A percentile compares a stretch with the other conserved stretches of the same genome.
Conservation (phyloP, 2,888 invertebrate species). For the Hylaea fasciaria region DNA sequence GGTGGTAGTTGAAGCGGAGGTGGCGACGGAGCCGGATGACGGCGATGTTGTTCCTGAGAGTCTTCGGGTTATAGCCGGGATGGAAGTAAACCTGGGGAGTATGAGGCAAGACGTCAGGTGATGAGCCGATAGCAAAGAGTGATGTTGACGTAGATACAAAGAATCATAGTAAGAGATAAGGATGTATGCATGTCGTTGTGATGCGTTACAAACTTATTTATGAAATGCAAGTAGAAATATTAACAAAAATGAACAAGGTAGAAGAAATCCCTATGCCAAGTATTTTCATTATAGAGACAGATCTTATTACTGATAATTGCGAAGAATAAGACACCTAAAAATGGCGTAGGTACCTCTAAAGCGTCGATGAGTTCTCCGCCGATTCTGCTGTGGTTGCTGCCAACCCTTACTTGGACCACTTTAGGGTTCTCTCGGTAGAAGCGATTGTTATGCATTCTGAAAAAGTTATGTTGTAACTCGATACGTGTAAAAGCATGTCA, state of each 20-base stretch:
- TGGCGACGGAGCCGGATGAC: slow-evolving; percentile 65
- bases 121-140: too few relatives aligned
- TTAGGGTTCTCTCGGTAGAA: slow-evolving; percentile 76
- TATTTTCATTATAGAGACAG: too few relatives aligned
- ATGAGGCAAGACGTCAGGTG: background rate
- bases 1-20: slow-evolving; percentile 59
- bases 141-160: too few relatives aligned
- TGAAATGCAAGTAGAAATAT: too few relatives aligned
- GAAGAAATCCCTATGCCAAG: too few relatives aligned
- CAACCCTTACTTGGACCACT: slow-evolving; percentile 66
- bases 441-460: slow-evolving; percentile 77
- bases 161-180: too few relatives aligned
- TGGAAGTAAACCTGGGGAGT: slow-evolving; percentile 71
- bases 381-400: slow-evolving; percentile 76
- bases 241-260: too few relatives aligned
- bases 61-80: slow-evolving; percentile 70
- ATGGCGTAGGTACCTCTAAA: slow-evolving; percentile 64
- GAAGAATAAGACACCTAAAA: too few relatives aligned
- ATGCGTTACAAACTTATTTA: too few relatives aligned
- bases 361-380: slow-evolving; percentile 72
- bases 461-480: background rate
- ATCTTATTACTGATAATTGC: too few relatives aligned
- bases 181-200: too few relatives aligned
- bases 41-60: slow-evolving; percentile 68
- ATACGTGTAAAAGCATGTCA: background rate